phyloP scores from a whole-genome alignment of 2,113 vertebrate genomes.

The Leucopsar rothschildi region DNA sequence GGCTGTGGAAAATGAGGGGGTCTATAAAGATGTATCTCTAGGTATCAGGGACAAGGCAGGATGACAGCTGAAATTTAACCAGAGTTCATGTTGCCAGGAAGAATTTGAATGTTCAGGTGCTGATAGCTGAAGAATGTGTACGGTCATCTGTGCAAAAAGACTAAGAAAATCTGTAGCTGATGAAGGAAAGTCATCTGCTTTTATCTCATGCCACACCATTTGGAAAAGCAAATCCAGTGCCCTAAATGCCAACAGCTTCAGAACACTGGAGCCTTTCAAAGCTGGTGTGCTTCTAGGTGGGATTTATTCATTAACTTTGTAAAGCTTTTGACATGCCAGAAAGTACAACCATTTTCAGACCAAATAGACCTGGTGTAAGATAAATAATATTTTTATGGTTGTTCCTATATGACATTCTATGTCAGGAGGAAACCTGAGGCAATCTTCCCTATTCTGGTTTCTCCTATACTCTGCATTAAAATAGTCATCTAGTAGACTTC shows the following conservation, averaged over 20 bases:
- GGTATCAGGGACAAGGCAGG: neutral
- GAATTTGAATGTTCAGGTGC: neutral
- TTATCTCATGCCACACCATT: neutral
- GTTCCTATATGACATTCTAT: neutral
- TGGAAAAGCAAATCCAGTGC: neutral
- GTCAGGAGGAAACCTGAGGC: neutral
- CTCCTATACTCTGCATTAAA: neutral
- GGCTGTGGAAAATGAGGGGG: neutral
- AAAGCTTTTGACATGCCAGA: neutral
- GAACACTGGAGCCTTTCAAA: neutral
- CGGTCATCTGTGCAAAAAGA: neutral
- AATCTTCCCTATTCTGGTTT: neutral
- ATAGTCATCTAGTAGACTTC: neutral
- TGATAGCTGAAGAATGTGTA: neutral
- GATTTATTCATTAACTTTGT: conserved; percentile 18
- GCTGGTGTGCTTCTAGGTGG: neutral
- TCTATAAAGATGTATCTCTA: neutral
- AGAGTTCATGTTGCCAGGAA: neutral
- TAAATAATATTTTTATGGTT: neutral
- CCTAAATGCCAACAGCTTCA: neutral
- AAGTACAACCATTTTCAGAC: neutral
- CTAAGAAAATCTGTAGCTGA: neutral
- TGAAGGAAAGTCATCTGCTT: neutral
- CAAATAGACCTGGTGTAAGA: neutral
- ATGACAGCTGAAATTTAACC: neutral